phyloP scores from a whole-genome alignment of 1,140 invertebrate genomes.

The Anadara kagoshimensis region DNA sequence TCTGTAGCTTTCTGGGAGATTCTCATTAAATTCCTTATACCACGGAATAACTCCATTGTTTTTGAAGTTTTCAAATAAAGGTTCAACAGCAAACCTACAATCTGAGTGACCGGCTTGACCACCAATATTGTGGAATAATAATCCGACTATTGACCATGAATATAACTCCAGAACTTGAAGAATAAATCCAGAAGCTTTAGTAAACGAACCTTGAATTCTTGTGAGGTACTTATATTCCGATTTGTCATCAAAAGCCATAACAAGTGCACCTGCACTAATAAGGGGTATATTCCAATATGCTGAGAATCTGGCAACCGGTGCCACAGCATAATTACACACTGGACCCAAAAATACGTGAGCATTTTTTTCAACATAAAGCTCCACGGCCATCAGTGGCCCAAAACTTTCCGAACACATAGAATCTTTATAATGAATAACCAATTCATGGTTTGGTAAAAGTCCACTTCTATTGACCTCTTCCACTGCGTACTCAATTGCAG shows the following conservation, averaged over 20 bases:
- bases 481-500: slow-evolving; percentile 60
- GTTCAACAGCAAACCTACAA: slow-evolving; percentile 64
- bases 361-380: slow-evolving; percentile 56
- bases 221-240: slow-evolving; percentile 58
- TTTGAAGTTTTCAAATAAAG: slow-evolving; percentile 51
- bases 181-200: slow-evolving; percentile 82
- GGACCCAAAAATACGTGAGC: slow-evolving; percentile 91
- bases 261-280: slow-evolving; percentile 88
- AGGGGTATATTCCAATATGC: slow-evolving; percentile 90
- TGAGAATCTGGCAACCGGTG: slow-evolving; percentile 90
- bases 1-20: slow-evolving; percentile 38
- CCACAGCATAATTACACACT: slow-evolving; percentile 92
- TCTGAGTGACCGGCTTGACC: slow-evolving; percentile 38
- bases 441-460: slow-evolving; percentile 41
- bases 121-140: slow-evolving; percentile 62
- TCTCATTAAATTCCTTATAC: slow-evolving; percentile 81
- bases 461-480: slow-evolving; percentile 40
- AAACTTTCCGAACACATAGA: slow-evolving; percentile 64
- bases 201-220: slow-evolving; percentile 61
- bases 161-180: slow-evolving; percentile 81
- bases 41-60: slow-evolving; percentile 65
- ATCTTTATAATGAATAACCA: slow-evolving; percentile 49
- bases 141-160: slow-evolving; percentile 80
- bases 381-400: slow-evolving; percentile 62
- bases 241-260: slow-evolving; percentile 81